These are phyloP conservation scores for Syrphus vitripennis DNA, from an alignment of 2,888 invertebrate genomes.

Conservation along the genomic window DNA sequence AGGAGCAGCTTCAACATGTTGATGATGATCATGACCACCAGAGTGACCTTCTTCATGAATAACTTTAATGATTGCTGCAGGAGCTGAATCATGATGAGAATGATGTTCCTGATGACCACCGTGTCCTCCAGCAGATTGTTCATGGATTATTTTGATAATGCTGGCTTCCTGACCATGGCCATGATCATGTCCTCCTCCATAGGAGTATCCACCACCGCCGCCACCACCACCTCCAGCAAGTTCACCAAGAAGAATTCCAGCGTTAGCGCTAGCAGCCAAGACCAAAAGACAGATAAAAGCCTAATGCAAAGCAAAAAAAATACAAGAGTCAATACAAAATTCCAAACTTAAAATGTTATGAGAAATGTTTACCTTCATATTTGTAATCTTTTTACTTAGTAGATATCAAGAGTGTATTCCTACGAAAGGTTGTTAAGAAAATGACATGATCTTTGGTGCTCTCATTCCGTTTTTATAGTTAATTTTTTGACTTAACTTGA, in stretches of 20 bases:
- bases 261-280: conserved; percentile 3
- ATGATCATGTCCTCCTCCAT: background rate
- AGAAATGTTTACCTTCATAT: conserved; percentile 2
- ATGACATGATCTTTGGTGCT: background rate
- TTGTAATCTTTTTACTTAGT: conserved; percentile 2
- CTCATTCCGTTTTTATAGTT: conserved; percentile 17
- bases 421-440: conserved; percentile 16
- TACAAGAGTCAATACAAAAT: background rate
- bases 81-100: background rate
- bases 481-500: background rate
- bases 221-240: background rate
- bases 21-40: background rate
- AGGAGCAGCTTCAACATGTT: background rate
- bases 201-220: background rate
- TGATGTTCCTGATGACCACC: background rate
- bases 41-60: conserved; percentile 6
- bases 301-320: background rate
- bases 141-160: background rate
- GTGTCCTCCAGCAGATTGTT: background rate
- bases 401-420: conserved; percentile 6
- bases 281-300: conserved; percentile 11
- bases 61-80: background rate
- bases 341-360: background rate
- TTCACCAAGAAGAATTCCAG: background rate
- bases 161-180: background rate